These are phyloP conservation scores for Ruditapes philippinarum DNA, from an alignment of 1,140 invertebrate species.

Conservation along the genomic window DNA sequence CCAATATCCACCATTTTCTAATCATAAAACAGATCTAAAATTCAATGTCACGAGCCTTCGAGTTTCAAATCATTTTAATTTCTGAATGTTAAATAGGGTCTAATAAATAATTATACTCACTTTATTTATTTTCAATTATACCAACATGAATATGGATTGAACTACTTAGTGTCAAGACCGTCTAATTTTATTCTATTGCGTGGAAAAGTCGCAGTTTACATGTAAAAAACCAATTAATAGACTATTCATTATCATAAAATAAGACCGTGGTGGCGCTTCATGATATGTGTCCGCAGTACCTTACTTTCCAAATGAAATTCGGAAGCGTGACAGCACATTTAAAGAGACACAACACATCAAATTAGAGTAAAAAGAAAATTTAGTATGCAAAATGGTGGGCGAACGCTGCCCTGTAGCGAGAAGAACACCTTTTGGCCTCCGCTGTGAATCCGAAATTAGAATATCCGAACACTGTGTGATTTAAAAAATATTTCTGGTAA, in stretches of 20 bases:
- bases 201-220: slow-evolving; percentile 53
- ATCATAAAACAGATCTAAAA: slow-evolving; percentile 19
- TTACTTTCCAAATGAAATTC: slow-evolving; percentile 8
- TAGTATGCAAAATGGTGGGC: slow-evolving; percentile 2
- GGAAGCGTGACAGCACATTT: slow-evolving; percentile 50
- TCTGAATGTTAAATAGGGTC: neutral
- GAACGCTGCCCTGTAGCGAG: slow-evolving; percentile 1
- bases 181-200: slow-evolving; percentile 64
- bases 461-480: neutral
- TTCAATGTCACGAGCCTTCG: slow-evolving; percentile 36
- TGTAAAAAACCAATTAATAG: slow-evolving; percentile 65
- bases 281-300: neutral
- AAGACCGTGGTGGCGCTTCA: neutral
- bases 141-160: slow-evolving; percentile 58
- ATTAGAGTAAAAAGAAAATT: slow-evolving; percentile 6
- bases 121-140: slow-evolving; percentile 62
- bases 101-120: slow-evolving; percentile 61
- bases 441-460: slow-evolving; percentile 9
- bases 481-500: neutral
- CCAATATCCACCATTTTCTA: neutral
- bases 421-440: slow-evolving; percentile 6
- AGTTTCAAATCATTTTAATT: slow-evolving; percentile 46
- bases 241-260: slow-evolving; percentile 49
- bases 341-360: neutral
- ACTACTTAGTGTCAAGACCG: slow-evolving; percentile 64